Evolutionary conservation across 2,113 vertebrate genomes (phyloP), one percentile per base, ranked within the genome.

Genomic region (Verasper variegatus): DNA sequence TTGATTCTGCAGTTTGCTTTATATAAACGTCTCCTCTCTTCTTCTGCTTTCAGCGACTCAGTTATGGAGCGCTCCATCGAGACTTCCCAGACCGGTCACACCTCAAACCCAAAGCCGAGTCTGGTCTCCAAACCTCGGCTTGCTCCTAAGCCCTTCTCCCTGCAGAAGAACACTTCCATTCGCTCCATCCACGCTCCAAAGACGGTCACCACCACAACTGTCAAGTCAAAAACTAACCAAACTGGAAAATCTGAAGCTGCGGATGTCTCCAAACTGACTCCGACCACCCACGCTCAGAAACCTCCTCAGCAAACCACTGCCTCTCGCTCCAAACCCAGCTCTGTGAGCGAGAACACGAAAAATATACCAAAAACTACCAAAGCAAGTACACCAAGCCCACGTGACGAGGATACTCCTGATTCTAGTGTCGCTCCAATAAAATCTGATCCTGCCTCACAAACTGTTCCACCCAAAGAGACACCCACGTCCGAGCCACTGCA

Each of bases 141-240:
- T 12, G 27, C 89, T 61, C 91, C 94, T 20, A 95, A 93, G 76
- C 93, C 94, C 20, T 95, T 94, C 78, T 83, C 89, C 23, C 57
- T 91, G 54, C 88, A 94, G 58, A 92, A 81, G 35, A 92, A 82
- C 21, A 65, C 74, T 51, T 40, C 56, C 52, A 76, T 93, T 57
- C 92, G 84, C 59, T 86, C 92, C 54, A 93, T 94, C 66, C 20
- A 80, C 5, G 86, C 92, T 42, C 93, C 85, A 49, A 92, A 82
- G 81, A 26, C 65, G 0, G 0, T 51, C 47, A 4, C 5, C 9
- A 0, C 18, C 15, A 47, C 18, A 17, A 17, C 62, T 0, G 14
- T 60, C 0, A 74, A 69, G 56, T 14, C 68, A 5, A 18, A 74
- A 51, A 2, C 74, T 26, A 56, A 51, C 26, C 73, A 54, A 40